Base-by-base conservation (phyloP, 2,797 vertebrate genomes). In the Halcyon badia region DNA sequence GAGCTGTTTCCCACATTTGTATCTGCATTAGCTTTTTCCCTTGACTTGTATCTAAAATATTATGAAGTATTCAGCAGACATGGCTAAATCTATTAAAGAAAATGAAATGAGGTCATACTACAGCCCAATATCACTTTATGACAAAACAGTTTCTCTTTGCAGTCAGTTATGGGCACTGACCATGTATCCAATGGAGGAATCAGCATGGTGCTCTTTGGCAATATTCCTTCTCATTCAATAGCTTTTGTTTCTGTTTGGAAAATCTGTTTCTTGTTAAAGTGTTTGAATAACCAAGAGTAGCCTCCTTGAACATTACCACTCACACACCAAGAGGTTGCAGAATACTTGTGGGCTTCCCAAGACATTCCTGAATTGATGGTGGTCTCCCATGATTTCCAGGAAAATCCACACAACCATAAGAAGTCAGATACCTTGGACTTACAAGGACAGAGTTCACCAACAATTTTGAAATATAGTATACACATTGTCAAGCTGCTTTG, bases 181-280 rank as follows among this genome's bases (percentile, higher is more conserved):
- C 35, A 35, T n/a, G 13, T 37, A 31, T 7, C 5, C 37, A 51
- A 25, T 1, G 2, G 61, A 81, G 35, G 11, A 22, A 5, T 81
- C 79, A 79, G 31, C 14, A n/a, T 48, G n/a, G 21, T 9, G 62
- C 16, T 8, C 9, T 58, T 87, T 71, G 81, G 41, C 35, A 69
- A 28, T 44, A 15, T 57, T 44, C 19, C 24, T 57, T 57, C 41
- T 87, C 68, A 41, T 57, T 80, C 31, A 64, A 6, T 11, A 79
- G 12, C 10, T 28, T 80, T 66, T 57, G 5, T 30, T 94, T 90
- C 54, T 88, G 8, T 83, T 46, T 68, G 25, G 26, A 78, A n/a
- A 79, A 89, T 42, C 57, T 91, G 73, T 81, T 91, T 81, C 28
- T 76, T 75, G 11, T 94, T 92, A 88, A 87, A 76, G 65, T 61